A percentile compares a stretch with the other conserved stretches of the same genome.
These are phyloP conservation scores for Cyprinella venusta DNA, from an alignment of 2,797 vertebrate genomes.

Conservation along the genomic window DNA sequence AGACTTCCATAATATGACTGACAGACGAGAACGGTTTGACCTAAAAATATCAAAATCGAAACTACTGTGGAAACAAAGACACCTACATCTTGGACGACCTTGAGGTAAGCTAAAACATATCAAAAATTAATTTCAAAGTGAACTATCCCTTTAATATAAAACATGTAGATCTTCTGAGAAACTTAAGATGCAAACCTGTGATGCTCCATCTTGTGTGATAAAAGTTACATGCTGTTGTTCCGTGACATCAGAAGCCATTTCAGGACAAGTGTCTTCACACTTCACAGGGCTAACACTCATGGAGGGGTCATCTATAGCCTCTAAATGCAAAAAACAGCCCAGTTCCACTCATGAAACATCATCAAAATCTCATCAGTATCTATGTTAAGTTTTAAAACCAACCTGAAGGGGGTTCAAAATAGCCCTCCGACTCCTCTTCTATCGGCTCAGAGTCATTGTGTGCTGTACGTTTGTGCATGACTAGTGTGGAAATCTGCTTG, in stretches of 20 bases:
- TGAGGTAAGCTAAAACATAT: too few relatives aligned
- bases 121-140: too few relatives aligned
- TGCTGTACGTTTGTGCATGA: constrained; percentile 96
- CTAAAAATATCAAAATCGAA: too few relatives aligned
- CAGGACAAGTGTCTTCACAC: constrained; percentile 86
- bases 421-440: constrained; percentile 94
- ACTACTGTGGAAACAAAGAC: too few relatives aligned
- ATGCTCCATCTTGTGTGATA: constrained; percentile 92
- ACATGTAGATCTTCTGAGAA: background rate
- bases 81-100: too few relatives aligned
- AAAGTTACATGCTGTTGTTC: constrained; percentile 89
- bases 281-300: constrained; percentile 85
- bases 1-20: too few relatives aligned
- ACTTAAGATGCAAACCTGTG: constrained; percentile 78
- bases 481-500: constrained; percentile 97
- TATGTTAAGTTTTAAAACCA: background rate
- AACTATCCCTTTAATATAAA: background rate
- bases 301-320: constrained; percentile 90
- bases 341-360: background rate
- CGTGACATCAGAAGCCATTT: constrained; percentile 82
- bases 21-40: too few relatives aligned
- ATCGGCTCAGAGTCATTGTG: constrained; percentile 97
- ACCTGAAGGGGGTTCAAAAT: constrained; percentile 94
- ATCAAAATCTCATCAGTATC: background rate
- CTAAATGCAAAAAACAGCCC: constrained; percentile 61